phyloP scores from a whole-genome alignment of 2,797 vertebrate genomes.

The Craterocephalus amniculus region DNA sequence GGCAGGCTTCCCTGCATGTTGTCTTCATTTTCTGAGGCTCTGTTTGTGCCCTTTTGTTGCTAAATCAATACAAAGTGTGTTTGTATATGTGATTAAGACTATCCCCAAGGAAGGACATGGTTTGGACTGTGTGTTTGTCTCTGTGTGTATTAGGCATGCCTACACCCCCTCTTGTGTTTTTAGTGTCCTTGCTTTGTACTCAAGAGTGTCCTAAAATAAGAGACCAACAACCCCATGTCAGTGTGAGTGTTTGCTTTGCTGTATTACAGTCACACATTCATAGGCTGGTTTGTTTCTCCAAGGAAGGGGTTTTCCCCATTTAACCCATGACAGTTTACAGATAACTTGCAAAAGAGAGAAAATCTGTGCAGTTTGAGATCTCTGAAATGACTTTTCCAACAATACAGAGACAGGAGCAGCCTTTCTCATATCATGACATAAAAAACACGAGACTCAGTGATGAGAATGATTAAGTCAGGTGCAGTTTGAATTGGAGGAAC shows the following conservation, averaged over 20 bases:
- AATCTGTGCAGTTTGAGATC: background rate
- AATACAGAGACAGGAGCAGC: background rate
- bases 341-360: background rate
- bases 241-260: background rate
- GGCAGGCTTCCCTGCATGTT: conserved; percentile 16
- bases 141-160: conserved; percentile 5
- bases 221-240: conserved; percentile 20
- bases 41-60: background rate
- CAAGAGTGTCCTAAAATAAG: conserved; percentile 27
- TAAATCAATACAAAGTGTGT: conserved; percentile 4
- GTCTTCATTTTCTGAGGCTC: background rate
- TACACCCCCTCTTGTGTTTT: conserved; percentile 10
- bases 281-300: background rate
- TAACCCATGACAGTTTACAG: background rate
- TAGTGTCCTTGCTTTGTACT: conserved; percentile 25
- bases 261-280: background rate
- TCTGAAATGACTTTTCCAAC: background rate
- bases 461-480: background rate
- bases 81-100: conserved; percentile 6
- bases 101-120: conserved; percentile 28
- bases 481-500: background rate
- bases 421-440: background rate
- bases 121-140: conserved; percentile 10
- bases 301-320: background rate
- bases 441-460: background rate